Percentiles rank a stretch among this genome's conserved stretches.
phyloP scores from a whole-genome alignment of 2,113 vertebrate genomes.

The Craseonycteris thonglongyai region DNA sequence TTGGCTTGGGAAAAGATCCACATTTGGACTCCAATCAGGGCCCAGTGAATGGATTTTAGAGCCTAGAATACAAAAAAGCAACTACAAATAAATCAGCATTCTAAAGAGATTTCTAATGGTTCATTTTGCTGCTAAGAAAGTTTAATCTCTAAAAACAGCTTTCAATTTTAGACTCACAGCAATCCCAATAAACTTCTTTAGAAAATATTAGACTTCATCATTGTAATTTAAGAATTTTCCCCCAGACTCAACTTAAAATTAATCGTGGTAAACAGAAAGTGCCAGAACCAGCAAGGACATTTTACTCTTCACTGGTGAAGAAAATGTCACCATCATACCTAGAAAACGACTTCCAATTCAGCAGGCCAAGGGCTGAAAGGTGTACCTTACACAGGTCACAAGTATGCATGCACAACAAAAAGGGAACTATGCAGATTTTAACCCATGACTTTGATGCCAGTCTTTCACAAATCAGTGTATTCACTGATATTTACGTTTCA shows the following conservation, averaged over 20 bases:
- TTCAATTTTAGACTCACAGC: background rate
- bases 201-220: background rate
- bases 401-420: rapidly evolving
- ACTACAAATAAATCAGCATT: background rate
- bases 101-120: background rate
- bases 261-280: background rate
- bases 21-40: constrained; percentile 82
- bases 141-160: constrained; percentile 7
- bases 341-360: background rate
- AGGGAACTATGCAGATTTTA: background rate
- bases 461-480: background rate
- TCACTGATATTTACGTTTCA: background rate
- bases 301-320: background rate
- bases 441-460: background rate
- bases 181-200: background rate
- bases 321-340: background rate
- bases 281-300: background rate
- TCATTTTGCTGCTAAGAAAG: background rate
- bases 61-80: constrained; percentile 46
- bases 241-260: background rate
- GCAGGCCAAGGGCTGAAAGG: background rate
- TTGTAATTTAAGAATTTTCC: background rate
- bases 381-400: rapidly evolving
- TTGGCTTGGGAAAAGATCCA: constrained; percentile 79
- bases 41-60: constrained; percentile 67